Percentiles rank a stretch among this genome's conserved stretches.
Evolutionary conservation across 2,797 vertebrate species (phyloP).

Genomic region (Hypotaenidia philippensis): DNA sequence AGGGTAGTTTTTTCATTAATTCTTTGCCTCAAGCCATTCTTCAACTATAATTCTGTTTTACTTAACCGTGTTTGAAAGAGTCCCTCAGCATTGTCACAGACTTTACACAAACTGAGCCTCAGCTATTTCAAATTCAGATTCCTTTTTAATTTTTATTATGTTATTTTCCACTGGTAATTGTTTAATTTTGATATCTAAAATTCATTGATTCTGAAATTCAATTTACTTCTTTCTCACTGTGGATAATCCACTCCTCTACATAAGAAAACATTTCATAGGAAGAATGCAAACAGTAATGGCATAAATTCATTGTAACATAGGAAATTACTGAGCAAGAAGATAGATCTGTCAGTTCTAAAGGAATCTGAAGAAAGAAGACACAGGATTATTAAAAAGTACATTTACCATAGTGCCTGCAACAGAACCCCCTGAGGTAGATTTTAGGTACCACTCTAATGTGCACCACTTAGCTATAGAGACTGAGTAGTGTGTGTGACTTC

Average conservation of each 20-base stretch:
- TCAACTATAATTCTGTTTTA: constrained; percentile 70
- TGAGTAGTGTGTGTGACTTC: neutral
- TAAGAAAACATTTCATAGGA: neutral
- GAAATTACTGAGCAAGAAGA: neutral
- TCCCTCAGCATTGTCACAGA: constrained; percentile 19
- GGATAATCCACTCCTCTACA: neutral
- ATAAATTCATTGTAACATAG: neutral
- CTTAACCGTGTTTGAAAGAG: constrained; percentile 62
- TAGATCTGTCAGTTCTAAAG: neutral
- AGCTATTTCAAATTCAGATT: constrained; percentile 9
- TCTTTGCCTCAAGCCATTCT: constrained; percentile 68
- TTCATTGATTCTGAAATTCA: neutral
- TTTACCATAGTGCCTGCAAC: neutral
- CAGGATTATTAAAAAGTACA: neutral
- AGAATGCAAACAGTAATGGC: neutral
- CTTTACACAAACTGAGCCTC: constrained; percentile 16
- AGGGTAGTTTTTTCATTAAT: constrained; percentile 72
- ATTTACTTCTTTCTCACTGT: neutral
- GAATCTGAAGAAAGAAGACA: neutral
- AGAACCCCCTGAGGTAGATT: neutral
- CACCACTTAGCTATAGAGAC: neutral
- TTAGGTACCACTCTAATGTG: neutral
- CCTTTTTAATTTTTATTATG: neutral
- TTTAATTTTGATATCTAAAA: neutral
- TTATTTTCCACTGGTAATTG: neutral